Conservation (phyloP, 1,140 invertebrate genomes). For the Camponotus pennsylvanicus region DNA sequence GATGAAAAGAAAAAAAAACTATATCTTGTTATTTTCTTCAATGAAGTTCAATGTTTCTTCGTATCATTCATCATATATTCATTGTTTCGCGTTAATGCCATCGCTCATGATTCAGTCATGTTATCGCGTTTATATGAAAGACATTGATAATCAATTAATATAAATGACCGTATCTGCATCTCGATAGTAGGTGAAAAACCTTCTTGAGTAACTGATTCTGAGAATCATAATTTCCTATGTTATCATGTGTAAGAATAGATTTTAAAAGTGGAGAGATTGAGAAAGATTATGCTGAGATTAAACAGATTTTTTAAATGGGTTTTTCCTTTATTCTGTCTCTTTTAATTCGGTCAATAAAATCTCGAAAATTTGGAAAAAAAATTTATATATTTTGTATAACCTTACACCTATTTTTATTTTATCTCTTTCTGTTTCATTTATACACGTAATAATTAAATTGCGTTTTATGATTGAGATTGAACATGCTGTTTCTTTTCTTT, state of each 20-base stretch:
- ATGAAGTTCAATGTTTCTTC: background rate
- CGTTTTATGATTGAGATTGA: background rate
- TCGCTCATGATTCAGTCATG: background rate
- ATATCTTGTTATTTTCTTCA: background rate
- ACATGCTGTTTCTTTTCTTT: background rate
- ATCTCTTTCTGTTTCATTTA: background rate
- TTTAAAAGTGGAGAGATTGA: background rate
- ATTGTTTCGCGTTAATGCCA: background rate
- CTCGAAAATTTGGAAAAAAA: background rate
- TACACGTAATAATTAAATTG: constrained; percentile 11
- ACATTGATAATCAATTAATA: constrained; percentile 41
- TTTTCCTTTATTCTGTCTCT: background rate
- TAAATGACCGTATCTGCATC: constrained; percentile 11
- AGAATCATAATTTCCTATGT: constrained; percentile 26
- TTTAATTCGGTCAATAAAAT: constrained; percentile 9
- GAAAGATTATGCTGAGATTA: background rate
- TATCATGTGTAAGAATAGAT: constrained; percentile 40
- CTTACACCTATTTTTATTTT: background rate
- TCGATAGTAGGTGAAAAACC: background rate
- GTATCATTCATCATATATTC: background rate
- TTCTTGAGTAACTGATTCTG: background rate
- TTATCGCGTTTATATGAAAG: constrained; percentile 7
- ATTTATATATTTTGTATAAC: too few relatives aligned
- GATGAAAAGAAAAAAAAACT: background rate
- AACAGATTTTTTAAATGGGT: too few relatives aligned